phyloP scores from a whole-genome alignment of 2,888 invertebrate genomes.

The Achlya flavicornis region DNA sequence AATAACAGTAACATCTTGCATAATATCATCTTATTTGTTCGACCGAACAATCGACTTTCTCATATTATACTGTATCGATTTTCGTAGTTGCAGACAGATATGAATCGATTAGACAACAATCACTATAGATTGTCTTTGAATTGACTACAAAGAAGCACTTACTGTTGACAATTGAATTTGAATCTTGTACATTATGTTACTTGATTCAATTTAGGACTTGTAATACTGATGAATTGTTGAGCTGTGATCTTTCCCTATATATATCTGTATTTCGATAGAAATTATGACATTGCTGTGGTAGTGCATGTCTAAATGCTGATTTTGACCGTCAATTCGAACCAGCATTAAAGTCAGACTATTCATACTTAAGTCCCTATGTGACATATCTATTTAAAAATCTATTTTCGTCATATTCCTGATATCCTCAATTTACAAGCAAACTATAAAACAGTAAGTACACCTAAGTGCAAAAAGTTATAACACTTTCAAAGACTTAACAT shows the following conservation, averaged over 20 bases:
- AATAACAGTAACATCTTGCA: background rate
- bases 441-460: background rate
- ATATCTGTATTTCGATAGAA: background rate
- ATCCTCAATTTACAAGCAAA: background rate
- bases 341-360: too few species aligned
- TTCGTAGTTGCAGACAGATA: background rate
- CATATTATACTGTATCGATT: conserved; percentile 8
- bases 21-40: background rate
- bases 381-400: too few species aligned
- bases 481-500: background rate
- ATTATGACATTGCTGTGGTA: background rate
- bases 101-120: conserved; percentile 9
- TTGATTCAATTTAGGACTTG: background rate
- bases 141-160: conserved; percentile 10
- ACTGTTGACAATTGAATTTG: conserved; percentile 2
- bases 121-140: background rate
- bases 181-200: conserved; percentile 2
- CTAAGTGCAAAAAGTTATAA: background rate
- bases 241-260: background rate
- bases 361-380: too few species aligned
- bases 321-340: background rate
- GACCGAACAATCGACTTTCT: conserved; percentile 8
- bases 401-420: too few species aligned
- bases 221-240: background rate
- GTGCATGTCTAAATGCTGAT: background rate